Evolutionary conservation across 2,797 vertebrate genomes (phyloP).

Genomic region (Aythya fuligula): DNA sequence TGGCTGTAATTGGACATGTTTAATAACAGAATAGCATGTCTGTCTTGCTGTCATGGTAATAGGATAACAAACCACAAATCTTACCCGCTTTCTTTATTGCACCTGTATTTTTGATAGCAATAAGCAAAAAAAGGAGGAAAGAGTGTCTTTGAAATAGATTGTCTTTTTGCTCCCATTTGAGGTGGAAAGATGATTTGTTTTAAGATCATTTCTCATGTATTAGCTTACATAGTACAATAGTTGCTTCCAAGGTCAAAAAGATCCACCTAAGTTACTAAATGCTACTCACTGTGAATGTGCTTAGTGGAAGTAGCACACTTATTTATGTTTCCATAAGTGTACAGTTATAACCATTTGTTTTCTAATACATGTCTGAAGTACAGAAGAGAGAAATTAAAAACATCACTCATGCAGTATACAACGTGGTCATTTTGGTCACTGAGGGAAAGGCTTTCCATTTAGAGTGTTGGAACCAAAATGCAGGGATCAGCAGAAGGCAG

Average conservation of each 20-base stretch:
- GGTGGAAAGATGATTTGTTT: slow-evolving; percentile 20
- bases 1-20: neutral
- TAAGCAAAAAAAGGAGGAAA: neutral
- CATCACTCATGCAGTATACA: slow-evolving; percentile 41
- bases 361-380: slow-evolving; percentile 22
- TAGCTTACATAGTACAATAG: neutral
- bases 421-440: slow-evolving; percentile 55
- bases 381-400: slow-evolving; percentile 68
- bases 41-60: neutral
- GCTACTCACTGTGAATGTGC: slow-evolving; percentile 12
- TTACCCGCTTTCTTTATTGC: neutral
- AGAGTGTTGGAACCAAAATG: slow-evolving; percentile 30
- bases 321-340: slow-evolving; percentile 56
- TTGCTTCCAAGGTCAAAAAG: slow-evolving; percentile 41
- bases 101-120: neutral
- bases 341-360: slow-evolving; percentile 41
- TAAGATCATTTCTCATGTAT: neutral
- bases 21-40: neutral
- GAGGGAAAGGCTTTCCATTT: slow-evolving; percentile 52
- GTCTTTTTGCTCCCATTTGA: slow-evolving; percentile 12
- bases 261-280: slow-evolving; percentile 13
- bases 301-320: neutral
- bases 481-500: slow-evolving; percentile 52
- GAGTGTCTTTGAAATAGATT: slow-evolving; percentile 9
- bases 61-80: neutral